These are phyloP conservation scores for Acleris sparsana DNA, from an alignment of 2,888 invertebrate species.

Conservation along the genomic window DNA sequence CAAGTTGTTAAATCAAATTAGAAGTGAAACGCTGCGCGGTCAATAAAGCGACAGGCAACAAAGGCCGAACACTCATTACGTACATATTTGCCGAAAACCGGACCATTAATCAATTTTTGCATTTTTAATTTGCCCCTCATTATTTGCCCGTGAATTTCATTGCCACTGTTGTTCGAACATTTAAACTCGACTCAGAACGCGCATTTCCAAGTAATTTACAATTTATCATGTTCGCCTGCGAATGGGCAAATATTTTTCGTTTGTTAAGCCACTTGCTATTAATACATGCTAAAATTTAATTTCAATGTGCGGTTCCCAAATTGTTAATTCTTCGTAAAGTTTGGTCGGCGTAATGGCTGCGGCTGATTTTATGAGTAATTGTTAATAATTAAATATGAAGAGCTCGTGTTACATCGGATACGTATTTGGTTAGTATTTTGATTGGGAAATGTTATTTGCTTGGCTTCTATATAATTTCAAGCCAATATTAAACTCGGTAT, in stretches of 20 bases:
- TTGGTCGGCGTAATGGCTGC: constrained; percentile 45
- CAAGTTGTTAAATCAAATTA: constrained; percentile 4
- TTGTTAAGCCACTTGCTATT: constrained; percentile 77
- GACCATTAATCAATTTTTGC: constrained; percentile 82
- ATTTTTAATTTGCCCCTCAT: constrained; percentile 81
- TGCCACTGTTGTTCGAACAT: constrained; percentile 70
- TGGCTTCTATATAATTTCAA: background rate
- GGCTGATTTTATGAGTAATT: constrained; percentile 25
- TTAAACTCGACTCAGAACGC: constrained; percentile 70
- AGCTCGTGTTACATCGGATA: background rate
- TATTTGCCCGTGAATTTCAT: constrained; percentile 78
- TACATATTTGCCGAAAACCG: constrained; percentile 73
- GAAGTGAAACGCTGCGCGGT: constrained; percentile 12
- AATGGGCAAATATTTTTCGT: constrained; percentile 80
- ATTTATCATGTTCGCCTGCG: constrained; percentile 78
- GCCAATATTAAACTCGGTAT: too few species aligned
- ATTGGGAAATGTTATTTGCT: background rate
- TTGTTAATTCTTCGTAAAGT: constrained; percentile 53
- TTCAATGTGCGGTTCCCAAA: constrained; percentile 61
- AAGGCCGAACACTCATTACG: constrained; percentile 60
- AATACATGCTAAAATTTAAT: constrained; percentile 71
- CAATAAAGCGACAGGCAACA: constrained; percentile 43
- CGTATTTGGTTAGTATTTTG: background rate
- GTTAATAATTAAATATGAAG: constrained; percentile 24
- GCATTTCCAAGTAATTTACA: constrained; percentile 80